Evolutionary conservation across 2,797 vertebrate genomes (phyloP), one percentile per base, ranked within the genome.

Genomic region (Myiotriccus ornatus): DNA sequence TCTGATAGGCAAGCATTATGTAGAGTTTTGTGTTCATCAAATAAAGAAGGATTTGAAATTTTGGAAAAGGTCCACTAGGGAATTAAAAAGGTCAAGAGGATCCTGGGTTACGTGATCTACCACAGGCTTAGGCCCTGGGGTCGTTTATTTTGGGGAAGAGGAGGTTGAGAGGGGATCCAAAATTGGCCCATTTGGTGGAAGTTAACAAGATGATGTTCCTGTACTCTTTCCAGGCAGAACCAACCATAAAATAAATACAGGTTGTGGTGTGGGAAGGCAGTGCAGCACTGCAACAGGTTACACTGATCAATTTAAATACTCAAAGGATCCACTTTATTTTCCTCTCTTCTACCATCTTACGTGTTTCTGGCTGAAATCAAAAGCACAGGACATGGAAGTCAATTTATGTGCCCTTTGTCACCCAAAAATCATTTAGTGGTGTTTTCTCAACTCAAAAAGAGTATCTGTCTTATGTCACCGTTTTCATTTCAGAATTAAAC

Each of bases 401-500:
- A 64, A 52, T 73, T 79, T 69, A 32, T 52, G 12, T 53, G 12
- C 39, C 16, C 11, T 87, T 56, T 90, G 55, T 25, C 35, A 82
- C 15, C 14, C 28, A 55, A 49, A 82, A 79, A 10, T 55, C 25
- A 10, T 14, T 50, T 43, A 24, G 2, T 64, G 19, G 37, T 90
- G 95, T 83, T 84, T 68, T 70, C 53, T 65, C 4, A 7, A 9
- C 43, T 34, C 35, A 63, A 60, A 81, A 44, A 21, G 14, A 82
- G 87, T 62, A 27, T 34, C 9, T 46, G 35, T 62, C 37, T 88
- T 82, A 25, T 44, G 14, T 83, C 91, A 87, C 65, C 92, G 50
- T 92, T 96, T 94, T 76, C 52, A 89, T 65, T 83, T 87, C 63
- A 71, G 77, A 93, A 95, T 95, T 94, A 95, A 95, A 85, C 34